Evolutionary conservation across 2,888 invertebrate genomes (phyloP), one percentile per base, ranked within the genome.

Genomic region (Drosophila algonquin): DNA sequence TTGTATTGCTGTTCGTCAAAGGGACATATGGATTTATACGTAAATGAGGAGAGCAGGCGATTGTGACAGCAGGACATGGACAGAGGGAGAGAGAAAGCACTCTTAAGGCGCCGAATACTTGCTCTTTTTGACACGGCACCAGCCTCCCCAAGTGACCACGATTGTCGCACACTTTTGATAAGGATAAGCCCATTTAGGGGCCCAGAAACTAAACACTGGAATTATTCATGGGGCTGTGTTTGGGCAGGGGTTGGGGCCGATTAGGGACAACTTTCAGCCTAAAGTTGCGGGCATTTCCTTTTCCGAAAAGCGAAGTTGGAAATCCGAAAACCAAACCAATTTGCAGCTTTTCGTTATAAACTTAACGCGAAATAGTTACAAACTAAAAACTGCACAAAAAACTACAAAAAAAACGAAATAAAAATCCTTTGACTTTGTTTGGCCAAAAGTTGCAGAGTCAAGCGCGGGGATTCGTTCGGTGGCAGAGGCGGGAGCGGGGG

Each of bases 291-390:
- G 40, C 6, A 14, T 14, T 14, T 35, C 12, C 5, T 1, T 2
- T 35, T 14, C 12, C 12, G 12, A 2, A 7, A 14, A 2, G 12
- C 12, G 7, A 16, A 24, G 32, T 30, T 40, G 9, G 14, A 58
- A 64, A 44, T 32, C 47, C 53, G 21, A 63, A 60, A 63, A 58
- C 69, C 82, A 62, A 82, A 85, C 83, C 86, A 85, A 85, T 81
- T 81, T 86, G 83, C 80, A 77, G 80, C 65, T 62, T 72, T 85
- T 72, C 61, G 35, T 5, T 12, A 35, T 35, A 12, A 35, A 35
- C 40, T 7, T 68, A 64, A 69, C 74, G 74, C 77, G 64, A 76
- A 74, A 85, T 79, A 80, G 80, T 80, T 81, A 71, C 74, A 70
- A 72, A 69, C 48, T 14, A 59, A 48, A 61, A 40, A 51, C 18